phyloP scores from a whole-genome alignment of 1,140 invertebrate genomes.

The Bombus polaris region DNA sequence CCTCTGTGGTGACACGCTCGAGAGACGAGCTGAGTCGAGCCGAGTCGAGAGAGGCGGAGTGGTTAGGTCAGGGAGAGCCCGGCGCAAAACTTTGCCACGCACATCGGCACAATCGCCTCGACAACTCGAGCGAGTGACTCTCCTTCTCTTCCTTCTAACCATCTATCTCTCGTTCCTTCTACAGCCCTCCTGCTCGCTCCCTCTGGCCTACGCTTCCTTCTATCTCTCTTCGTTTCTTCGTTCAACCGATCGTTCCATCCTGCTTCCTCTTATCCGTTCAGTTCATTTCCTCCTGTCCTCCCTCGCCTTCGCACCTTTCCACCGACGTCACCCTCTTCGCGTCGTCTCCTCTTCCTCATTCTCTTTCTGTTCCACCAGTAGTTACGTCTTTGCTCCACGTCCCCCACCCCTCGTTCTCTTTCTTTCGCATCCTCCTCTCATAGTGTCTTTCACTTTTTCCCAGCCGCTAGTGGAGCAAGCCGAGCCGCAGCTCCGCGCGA shows the following conservation, averaged over 20 bases:
- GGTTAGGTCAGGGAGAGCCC: slow-evolving; percentile 80
- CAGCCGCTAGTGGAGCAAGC: slow-evolving; percentile 62
- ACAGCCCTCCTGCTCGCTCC: slow-evolving; percentile 27
- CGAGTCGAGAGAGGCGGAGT: slow-evolving; percentile 70
- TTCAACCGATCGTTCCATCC: slow-evolving; percentile 7
- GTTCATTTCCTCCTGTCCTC: slow-evolving; percentile 60
- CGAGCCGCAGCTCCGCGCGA: background rate
- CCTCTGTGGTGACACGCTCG: slow-evolving; percentile 14
- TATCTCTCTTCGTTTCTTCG: slow-evolving; percentile 3
- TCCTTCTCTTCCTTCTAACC: slow-evolving; percentile 42
- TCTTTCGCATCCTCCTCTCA: slow-evolving; percentile 59
- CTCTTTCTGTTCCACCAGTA: slow-evolving; percentile 23
- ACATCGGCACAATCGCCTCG: slow-evolving; percentile 74
- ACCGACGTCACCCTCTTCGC: slow-evolving; percentile 64
- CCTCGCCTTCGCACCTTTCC: slow-evolving; percentile 68
- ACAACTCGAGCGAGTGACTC: slow-evolving; percentile 67
- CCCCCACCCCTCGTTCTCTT: slow-evolving; percentile 26
- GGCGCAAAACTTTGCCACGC: slow-evolving; percentile 76
- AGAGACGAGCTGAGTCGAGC: slow-evolving; percentile 26
- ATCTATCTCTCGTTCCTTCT: slow-evolving; percentile 47
- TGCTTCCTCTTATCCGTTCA: slow-evolving; percentile 3
- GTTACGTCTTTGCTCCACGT: background rate
- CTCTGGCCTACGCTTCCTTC: background rate
- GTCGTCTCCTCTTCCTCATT: slow-evolving; percentile 62
- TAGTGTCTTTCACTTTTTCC: slow-evolving; percentile 68